phyloP scores from a whole-genome alignment of 1,140 invertebrate species.

The Drosophila burlai region DNA sequence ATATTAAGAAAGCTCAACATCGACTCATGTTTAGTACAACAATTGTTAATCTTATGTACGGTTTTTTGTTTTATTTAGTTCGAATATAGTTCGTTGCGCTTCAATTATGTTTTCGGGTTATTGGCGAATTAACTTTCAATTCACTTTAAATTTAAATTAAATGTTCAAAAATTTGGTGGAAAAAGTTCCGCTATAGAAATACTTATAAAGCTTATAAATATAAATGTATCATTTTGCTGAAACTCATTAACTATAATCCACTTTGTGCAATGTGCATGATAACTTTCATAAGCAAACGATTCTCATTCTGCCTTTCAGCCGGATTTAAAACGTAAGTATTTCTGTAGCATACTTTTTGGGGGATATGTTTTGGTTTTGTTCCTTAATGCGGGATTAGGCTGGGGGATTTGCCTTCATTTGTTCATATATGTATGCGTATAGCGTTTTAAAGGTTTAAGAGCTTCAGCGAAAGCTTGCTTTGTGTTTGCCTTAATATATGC shows the following conservation, averaged over 20 bases:
- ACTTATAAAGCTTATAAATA: background rate
- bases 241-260: constrained; percentile 29
- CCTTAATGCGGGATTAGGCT: constrained; percentile 37
- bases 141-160: background rate
- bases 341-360: constrained; percentile 37
- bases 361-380: constrained; percentile 38
- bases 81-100: background rate
- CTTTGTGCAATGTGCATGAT: constrained; percentile 12
- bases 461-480: constrained; percentile 23
- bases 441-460: constrained; percentile 44
- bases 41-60: too few relatives aligned
- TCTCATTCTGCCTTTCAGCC: constrained; percentile 10
- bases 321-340: constrained; percentile 26
- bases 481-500: constrained; percentile 35
- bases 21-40: background rate
- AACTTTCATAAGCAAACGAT: constrained; percentile 10
- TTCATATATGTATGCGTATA: constrained; percentile 25
- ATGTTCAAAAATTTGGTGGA: background rate
- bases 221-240: background rate
- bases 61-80: background rate
- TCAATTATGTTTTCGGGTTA: background rate
- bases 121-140: background rate
- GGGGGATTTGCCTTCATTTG: constrained; percentile 40
- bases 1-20: background rate
- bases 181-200: background rate